phyloP scores from a whole-genome alignment of 2,113 vertebrate genomes.

The Isurus oxyrinchus region DNA sequence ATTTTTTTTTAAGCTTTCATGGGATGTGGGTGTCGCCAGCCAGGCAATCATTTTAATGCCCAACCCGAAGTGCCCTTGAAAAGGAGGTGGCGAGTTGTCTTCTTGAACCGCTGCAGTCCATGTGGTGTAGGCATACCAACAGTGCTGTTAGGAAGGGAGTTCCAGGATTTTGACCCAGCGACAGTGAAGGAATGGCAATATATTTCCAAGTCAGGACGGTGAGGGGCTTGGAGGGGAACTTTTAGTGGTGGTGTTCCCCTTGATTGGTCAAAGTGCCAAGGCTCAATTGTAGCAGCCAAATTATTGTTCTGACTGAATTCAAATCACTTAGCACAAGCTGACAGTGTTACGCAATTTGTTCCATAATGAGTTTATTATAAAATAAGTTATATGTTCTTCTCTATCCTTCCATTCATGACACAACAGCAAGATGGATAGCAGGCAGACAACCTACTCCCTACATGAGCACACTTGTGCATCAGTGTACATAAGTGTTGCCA shows the following conservation, averaged over 20 bases:
- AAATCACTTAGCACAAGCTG: background rate
- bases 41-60: no score
- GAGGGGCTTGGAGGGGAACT: no score
- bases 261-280: background rate
- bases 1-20: background rate
- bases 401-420: background rate
- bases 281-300: background rate
- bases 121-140: no score
- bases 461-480: background rate
- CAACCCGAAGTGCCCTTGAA: no score
- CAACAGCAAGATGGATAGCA: background rate
- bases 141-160: no score
- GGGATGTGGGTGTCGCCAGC: no score
- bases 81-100: no score
- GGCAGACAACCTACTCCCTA: background rate
- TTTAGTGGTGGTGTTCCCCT: no score
- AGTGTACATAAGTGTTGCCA: background rate
- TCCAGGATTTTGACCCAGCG: no score
- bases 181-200: no score
- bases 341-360: background rate
- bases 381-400: background rate
- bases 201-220: no score
- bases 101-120: no score
- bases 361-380: background rate
- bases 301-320: background rate